A percentile compares a stretch with the other conserved stretches of the same genome.
These are phyloP conservation scores for Pelmatolapia mariae DNA, from an alignment of 2,113 vertebrate species.

Conservation along the genomic window DNA sequence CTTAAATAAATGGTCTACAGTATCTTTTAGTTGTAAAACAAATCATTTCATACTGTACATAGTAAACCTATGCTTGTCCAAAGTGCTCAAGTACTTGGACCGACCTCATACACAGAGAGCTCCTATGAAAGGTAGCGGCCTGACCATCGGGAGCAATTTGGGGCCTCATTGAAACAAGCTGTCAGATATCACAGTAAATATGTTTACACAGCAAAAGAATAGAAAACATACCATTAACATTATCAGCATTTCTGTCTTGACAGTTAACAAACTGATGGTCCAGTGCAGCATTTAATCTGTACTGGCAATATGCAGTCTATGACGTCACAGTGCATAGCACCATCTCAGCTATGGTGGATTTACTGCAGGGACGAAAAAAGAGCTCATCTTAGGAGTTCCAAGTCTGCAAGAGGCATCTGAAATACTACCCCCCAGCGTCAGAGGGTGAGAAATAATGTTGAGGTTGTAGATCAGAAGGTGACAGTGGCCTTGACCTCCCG, in stretches of 20 bases:
- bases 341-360: not conserved
- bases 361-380: not conserved
- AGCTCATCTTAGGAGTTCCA: not conserved
- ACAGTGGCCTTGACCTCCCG: slow-evolving; percentile 45
- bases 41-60: not conserved
- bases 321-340: not conserved
- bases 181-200: not conserved
- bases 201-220: not conserved
- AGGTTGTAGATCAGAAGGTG: slow-evolving; percentile 34
- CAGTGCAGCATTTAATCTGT: not conserved
- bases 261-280: not conserved
- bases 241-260: not conserved
- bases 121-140: not conserved
- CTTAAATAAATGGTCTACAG: not conserved
- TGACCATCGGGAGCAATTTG: not conserved
- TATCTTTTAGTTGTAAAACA: not conserved
- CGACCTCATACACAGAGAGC: not conserved
- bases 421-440: slow-evolving; percentile 47
- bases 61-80: not conserved
- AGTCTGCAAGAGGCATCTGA: not conserved
- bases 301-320: not conserved
- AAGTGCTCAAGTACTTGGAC: not conserved
- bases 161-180: not conserved
- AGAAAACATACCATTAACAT: not conserved
- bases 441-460: slow-evolving; percentile 51